Conservation (phyloP, 2,797 vertebrate genomes). For the Urophycis tenuis region DNA sequence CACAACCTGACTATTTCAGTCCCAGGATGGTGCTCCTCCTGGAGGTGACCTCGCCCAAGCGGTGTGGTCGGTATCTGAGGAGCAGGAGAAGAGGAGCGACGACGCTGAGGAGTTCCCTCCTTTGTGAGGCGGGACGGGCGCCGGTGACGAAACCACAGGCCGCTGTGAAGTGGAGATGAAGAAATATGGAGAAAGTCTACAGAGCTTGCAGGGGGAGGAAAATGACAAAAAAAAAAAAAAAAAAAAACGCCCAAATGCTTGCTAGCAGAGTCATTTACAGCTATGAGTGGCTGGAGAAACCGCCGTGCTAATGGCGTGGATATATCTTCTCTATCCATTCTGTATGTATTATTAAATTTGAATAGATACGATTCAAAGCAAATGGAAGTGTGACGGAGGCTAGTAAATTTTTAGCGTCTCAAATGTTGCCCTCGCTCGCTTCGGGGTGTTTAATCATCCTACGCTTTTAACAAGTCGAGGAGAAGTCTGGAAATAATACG, state of each 20-base stretch:
- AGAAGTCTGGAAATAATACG: constrained; percentile 27
- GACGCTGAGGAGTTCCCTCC: too few species aligned
- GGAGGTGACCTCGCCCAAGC: too few species aligned
- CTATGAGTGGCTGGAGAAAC: not conserved
- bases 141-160: not conserved
- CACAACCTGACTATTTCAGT: too few species aligned
- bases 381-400: not conserved
- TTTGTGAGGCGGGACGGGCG: too few species aligned
- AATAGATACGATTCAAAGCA: not conserved
- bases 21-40: too few species aligned
- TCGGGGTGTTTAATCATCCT: not conserved
- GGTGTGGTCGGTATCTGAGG: too few species aligned
- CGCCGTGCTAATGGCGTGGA: not conserved
- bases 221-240: too few species aligned
- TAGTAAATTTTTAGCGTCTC: not conserved
- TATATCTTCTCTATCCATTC: not conserved
- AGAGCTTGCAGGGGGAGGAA: not conserved
- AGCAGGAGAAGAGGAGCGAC: too few species aligned
- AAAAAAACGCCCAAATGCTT: not conserved
- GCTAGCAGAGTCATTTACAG: not conserved
- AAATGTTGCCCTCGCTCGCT: not conserved
- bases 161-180: not conserved
- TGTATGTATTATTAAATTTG: not conserved
- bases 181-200: not conserved
- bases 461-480: constrained; percentile 1